Percentiles rank a stretch among this genome's conserved stretches.
These are phyloP conservation scores for Atopsyche davidsoni DNA, from an alignment of 1,140 invertebrate genomes.

Conservation along the genomic window DNA sequence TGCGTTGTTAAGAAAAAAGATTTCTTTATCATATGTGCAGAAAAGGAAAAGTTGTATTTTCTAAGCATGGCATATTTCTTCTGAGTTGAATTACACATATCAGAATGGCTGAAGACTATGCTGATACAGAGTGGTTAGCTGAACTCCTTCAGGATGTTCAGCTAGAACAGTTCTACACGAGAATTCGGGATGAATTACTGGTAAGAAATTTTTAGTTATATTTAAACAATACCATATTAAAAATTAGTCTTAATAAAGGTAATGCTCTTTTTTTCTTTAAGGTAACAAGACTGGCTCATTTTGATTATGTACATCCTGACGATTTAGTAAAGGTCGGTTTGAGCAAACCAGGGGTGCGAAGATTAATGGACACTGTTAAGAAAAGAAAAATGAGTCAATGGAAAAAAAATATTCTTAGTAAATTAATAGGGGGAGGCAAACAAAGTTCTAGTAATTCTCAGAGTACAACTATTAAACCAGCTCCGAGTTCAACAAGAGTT, in stretches of 20 bases:
- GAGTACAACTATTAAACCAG: slow-evolving; percentile 2
- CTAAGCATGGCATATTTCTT: neutral
- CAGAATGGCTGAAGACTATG: slow-evolving; percentile 42
- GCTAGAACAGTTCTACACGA: slow-evolving; percentile 83
- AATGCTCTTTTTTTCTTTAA: slow-evolving; percentile 37
- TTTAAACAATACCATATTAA: neutral
- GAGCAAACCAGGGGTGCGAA: slow-evolving; percentile 82
- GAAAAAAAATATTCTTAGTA: slow-evolving; percentile 79
- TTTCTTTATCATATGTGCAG: too few relatives aligned
- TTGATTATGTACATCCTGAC: slow-evolving; percentile 90
- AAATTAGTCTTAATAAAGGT: neutral
- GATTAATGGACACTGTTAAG: slow-evolving; percentile 86
- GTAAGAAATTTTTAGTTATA: slow-evolving; percentile 32
- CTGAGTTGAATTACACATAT: neutral
- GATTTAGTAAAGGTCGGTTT: slow-evolving; percentile 94
- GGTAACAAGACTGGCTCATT: slow-evolving; percentile 85
- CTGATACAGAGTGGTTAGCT: slow-evolving; percentile 73
- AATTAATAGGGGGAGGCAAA: slow-evolving; percentile 63
- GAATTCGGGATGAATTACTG: slow-evolving; percentile 88
- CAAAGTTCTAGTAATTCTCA: slow-evolving; percentile 15
- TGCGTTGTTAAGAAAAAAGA: too few relatives aligned
- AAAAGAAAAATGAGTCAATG: slow-evolving; percentile 76
- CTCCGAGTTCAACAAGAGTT: slow-evolving; percentile 4
- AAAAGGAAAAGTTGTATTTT: too few relatives aligned
- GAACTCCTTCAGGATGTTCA: slow-evolving; percentile 86